Evolutionary conservation across 2,888 invertebrate genomes (phyloP).

Genomic region (Coelinius sp.): DNA sequence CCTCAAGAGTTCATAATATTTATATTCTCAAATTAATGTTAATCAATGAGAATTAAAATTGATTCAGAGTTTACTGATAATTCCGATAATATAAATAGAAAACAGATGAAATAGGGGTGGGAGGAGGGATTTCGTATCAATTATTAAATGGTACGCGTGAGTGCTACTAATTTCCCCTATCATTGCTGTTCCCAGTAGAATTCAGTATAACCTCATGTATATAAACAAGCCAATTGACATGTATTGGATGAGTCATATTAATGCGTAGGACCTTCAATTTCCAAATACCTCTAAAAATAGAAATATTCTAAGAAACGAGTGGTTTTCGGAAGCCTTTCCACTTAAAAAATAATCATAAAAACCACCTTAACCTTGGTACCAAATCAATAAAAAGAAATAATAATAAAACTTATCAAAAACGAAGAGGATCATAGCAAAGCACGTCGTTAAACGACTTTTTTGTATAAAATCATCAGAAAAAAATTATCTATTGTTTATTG

Average conservation of each 20-base stretch:
- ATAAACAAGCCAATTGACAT: conserved; percentile 11
- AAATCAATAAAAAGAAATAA: no score
- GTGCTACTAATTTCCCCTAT: conserved; percentile 20
- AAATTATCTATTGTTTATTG: no score
- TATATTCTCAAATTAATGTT: no score
- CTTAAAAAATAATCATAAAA: no score
- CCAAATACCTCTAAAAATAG: neutral
- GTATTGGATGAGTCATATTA: neutral
- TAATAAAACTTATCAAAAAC: no score
- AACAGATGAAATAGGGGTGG: neutral
- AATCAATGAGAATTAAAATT: no score
- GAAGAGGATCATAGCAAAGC: no score
- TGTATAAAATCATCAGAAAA: no score
- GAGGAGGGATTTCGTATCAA: conserved; percentile 7
- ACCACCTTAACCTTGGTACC: no score
- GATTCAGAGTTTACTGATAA: neutral
- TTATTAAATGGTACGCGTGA: conserved; percentile 22
- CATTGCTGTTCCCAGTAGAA: conserved; percentile 3
- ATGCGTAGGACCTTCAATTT: neutral
- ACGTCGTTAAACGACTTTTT: no score
- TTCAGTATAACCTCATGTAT: neutral
- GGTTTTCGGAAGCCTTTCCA: no score
- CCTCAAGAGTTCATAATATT: no score
- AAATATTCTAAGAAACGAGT: neutral
- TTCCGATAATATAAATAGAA: neutral